Base-by-base conservation (phyloP, 2,113 vertebrate species). In the Leucosticte australis region DNA sequence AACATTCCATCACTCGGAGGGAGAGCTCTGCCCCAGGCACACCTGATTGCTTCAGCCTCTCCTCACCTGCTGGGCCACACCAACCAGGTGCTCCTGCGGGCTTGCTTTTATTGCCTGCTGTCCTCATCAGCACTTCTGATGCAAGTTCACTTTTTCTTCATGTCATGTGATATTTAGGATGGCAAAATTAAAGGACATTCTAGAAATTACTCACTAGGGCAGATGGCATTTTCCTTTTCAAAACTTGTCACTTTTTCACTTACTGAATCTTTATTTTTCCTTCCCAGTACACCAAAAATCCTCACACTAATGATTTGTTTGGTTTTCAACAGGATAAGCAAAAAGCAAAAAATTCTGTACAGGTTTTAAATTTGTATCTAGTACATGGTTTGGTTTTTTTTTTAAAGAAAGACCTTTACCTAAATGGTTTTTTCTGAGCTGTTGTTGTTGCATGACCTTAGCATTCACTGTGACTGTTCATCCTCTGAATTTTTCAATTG, bases 31-130 rank as follows among this genome's bases (percentile, higher is more conserved):
- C n/a, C 31, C 42, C 50, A 44, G 33, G 3, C 44, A 19, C 23
- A 6, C 13, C 4, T n/a, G n/a, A 0, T 22, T 37, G 16, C 30
- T 69, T 30, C 57, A 35, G 27, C 16, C 26, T 17, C 10, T 1
- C 26, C 50, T 13, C 44, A 7, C 15, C 47, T 50, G 44, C 52
- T 7, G 2, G 11, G 65, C 35, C 69, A 67, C 47, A 75, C 50
- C 24, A 47, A 46, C 33, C 23, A 84, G 27, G 6, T 13, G 10
- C 37, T 41, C 52, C 37, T 49, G 5, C 1, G 4, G 37, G 19
- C 69, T 65, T 64, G 8, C 53, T 68, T 33, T 37, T 46, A 7
- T 41, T 78, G 46, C 11, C 68, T 56, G 49, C 30, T 74, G 24
- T 74, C 59, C n/a, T 77, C 46, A 60, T 10, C 7, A 14, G 60